A percentile compares a stretch with the other conserved stretches of the same genome.
Conservation (phyloP, 1,140 invertebrate genomes). For the Lepidurus arcticus region DNA sequence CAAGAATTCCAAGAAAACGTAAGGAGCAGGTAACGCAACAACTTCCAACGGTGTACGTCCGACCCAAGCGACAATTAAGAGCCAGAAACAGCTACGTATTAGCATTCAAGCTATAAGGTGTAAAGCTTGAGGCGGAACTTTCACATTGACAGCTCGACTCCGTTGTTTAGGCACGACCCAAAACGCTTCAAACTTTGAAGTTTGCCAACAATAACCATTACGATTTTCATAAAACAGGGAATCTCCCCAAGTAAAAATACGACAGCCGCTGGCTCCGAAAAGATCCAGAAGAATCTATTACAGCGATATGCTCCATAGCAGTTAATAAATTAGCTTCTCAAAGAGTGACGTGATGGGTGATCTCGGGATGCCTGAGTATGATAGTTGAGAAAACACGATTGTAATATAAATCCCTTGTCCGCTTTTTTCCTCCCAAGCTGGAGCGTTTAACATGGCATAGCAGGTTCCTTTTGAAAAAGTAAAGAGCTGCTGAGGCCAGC, state of each 20-base stretch:
- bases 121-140: background rate
- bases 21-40: too few relatives aligned
- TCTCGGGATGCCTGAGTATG: background rate
- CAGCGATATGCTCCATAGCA: background rate
- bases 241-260: too few relatives aligned
- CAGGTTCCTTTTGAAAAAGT: background rate
- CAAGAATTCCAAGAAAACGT: too few relatives aligned
- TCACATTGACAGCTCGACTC: conserved; percentile 5
- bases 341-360: conserved; percentile 5
- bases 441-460: conserved; percentile 10
- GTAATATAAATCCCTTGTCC: background rate
- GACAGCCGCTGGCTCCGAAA: background rate
- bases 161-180: background rate
- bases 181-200: background rate
- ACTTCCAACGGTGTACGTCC: background rate
- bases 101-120: background rate
- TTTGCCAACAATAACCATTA: too few relatives aligned
- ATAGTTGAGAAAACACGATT: background rate
- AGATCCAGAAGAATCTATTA: background rate
- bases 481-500: conserved; percentile 8
- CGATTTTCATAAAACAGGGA: too few relatives aligned
- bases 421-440: background rate
- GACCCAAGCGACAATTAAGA: background rate
- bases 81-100: background rate
- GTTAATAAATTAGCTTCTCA: conserved; percentile 11